Evolutionary conservation across 2,797 vertebrate species (phyloP), one percentile per base, ranked within the genome.

Genomic region (Pantherophis alleghaniensis): DNA sequence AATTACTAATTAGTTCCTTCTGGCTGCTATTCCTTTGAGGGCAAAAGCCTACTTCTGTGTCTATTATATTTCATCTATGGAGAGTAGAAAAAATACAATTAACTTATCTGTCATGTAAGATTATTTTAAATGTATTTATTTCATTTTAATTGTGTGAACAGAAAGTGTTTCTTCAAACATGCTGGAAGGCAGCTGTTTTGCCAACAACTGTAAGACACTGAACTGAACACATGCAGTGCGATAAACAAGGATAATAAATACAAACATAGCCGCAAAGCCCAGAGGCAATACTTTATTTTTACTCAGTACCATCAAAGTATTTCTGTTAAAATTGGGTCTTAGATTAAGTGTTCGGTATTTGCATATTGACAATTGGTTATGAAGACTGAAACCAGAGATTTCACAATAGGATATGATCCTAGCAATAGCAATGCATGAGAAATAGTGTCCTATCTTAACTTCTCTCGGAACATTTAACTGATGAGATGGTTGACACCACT

Each of bases 1-100:
- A 96, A 97, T 95, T 89, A 96, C 95, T 97, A 97, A 97, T 95
- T 94, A 93, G 96, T 96, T 97, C 97, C 96, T 97, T 97, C 96
- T 97, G 97, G 93, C 95, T 94, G 92, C 94, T 96, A 55, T 97
- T 96, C 97, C 93, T 97, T 88, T 18, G 86, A 86, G 96, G 96
- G 94, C 96, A 96, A 97, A 97, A 97, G 95, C 94, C 97, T 97
- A 96, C 87, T 96, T 96, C 86, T 96, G 69, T 92, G 55, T 95
- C 92, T 97, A 95, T 97, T 91, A 83, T 92, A 74, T 97, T 97
- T 97, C 94, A 95, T 94, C 95, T 97, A 94, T 37, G 42, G 92
- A 96, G 96, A 97, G 91, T 94, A 59, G 61, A 96, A 96, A 97
- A 10, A 97, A 94, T 96, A 96, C 96, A 97, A 95, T 96, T 95